Base-by-base conservation (phyloP, 2,797 vertebrate species). In the Varecia variegata region DNA sequence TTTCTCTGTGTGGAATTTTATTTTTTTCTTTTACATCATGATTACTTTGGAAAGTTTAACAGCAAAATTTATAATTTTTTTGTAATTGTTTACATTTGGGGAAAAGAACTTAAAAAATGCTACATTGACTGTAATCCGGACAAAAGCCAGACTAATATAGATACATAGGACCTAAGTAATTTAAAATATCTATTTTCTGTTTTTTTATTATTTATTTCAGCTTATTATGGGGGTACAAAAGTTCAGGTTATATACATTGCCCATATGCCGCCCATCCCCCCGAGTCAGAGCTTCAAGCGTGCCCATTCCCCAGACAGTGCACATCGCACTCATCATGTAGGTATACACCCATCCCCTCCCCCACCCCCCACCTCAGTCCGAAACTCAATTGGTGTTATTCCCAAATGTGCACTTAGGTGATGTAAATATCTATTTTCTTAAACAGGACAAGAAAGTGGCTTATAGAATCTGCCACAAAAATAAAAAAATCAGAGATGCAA, bases 21-120 rank as follows among this genome's bases (percentile, higher is more conserved):
- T 85, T 94, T 94, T 95, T 76, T 45, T 38, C 20, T 62, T 94
- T 94, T 17, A 67, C 60, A 1, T 90, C 73, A 83, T 84, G 35
- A 76, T 56, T 15, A 27, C 4, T 76, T 87, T 38, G 25, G 47
- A 45, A 96, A 93, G 1, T 47, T 73, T 84, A 96, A 74, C 1
- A 54, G 27, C 2, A 93, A 83, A 88, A 50, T 71, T 20, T 60
- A 60, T 45, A 89, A 68, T 71, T 77, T 74, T 68, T 79, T 89
- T 45, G 3, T 82, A 35, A 52, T 79, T 82, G 1, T 35, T 76
- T 95, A 86, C 43, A 25, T 70, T 81, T 58, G 2, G 11, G n/a
- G 30, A 12, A 40, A 38, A 71, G 52, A 47, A 3, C 17, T 38
- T 81, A 17, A 43, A 35, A 90, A 60, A 32, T 13, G 32, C 14